Conservation (phyloP, 2,113 vertebrate genomes). For the Isurus oxyrinchus region DNA sequence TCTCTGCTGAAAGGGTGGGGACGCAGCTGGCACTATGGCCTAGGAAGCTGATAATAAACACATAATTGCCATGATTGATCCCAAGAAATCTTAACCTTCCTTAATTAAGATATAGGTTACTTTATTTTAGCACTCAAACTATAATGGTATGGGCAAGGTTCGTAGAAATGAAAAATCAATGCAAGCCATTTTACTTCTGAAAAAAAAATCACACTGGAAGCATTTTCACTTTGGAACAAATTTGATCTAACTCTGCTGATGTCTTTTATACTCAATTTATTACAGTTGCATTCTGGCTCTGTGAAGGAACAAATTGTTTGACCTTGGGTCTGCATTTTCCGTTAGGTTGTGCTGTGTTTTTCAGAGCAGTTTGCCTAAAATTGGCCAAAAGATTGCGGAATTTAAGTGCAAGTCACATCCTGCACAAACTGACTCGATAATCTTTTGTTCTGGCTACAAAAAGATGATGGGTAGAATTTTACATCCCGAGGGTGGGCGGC, state of each 20-base stretch:
- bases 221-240: not conserved
- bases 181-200: not conserved
- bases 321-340: not conserved
- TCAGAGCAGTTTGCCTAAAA: not conserved
- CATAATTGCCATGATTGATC: not conserved
- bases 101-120: not conserved
- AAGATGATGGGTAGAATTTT: not conserved
- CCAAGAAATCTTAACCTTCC: not conserved
- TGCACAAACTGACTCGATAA: not conserved
- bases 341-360: too few species aligned
- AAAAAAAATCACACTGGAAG: not conserved
- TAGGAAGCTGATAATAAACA: not conserved
- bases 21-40: not conserved
- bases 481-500: too few species aligned
- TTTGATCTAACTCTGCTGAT: not conserved
- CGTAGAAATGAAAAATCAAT: not conserved
- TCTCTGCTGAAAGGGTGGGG: not conserved
- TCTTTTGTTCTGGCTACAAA: not conserved
- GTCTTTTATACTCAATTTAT: not conserved
- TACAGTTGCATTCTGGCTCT: not conserved
- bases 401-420: not conserved
- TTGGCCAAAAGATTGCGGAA: not conserved
- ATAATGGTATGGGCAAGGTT: not conserved
- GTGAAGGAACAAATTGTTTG: not conserved
- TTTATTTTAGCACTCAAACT: not conserved